Conservation (phyloP, 2,797 vertebrate genomes). For the Coreius guichenoti region DNA sequence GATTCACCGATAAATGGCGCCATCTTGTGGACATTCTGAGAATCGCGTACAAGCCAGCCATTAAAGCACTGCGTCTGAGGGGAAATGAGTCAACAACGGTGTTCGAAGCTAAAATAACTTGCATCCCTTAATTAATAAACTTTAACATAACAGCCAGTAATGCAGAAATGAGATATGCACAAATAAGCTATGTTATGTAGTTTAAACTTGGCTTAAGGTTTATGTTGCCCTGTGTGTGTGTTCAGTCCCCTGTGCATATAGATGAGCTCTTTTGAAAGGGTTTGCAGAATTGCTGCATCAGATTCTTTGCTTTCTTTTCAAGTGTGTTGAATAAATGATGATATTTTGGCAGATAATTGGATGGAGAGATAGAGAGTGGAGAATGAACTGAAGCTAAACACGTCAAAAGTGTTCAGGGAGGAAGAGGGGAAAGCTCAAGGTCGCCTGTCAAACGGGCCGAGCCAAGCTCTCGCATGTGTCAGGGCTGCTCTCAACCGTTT, state of each 20-base stretch:
- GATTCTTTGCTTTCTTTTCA: constrained; percentile 35
- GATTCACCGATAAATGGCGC: no score
- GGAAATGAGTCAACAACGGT: no score
- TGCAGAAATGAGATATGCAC: no score
- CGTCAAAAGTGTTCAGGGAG: constrained; percentile 32
- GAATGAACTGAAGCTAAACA: constrained; percentile 12
- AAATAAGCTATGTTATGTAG: no score
- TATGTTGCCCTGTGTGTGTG: constrained; percentile 25
- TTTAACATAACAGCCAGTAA: no score
- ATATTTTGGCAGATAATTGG: constrained; percentile 53
- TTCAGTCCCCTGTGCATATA: constrained; percentile 49
- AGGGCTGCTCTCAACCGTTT: constrained; percentile 14
- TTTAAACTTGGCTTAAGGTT: no score
- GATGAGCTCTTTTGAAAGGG: constrained; percentile 55
- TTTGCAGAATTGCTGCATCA: constrained; percentile 51
- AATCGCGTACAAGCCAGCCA: no score
- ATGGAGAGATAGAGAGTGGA: not conserved
- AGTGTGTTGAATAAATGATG: constrained; percentile 58
- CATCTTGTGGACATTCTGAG: no score
- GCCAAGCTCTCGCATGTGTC: not conserved
- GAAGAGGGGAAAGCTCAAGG: constrained; percentile 21
- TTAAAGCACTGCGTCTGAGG: no score
- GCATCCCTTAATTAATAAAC: no score
- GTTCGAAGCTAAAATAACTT: no score
- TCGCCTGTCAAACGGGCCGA: constrained; percentile 15